Evolutionary conservation across 2,113 vertebrate genomes (phyloP), one percentile per base, ranked within the genome.

Genomic region (Entelurus aequoreus): DNA sequence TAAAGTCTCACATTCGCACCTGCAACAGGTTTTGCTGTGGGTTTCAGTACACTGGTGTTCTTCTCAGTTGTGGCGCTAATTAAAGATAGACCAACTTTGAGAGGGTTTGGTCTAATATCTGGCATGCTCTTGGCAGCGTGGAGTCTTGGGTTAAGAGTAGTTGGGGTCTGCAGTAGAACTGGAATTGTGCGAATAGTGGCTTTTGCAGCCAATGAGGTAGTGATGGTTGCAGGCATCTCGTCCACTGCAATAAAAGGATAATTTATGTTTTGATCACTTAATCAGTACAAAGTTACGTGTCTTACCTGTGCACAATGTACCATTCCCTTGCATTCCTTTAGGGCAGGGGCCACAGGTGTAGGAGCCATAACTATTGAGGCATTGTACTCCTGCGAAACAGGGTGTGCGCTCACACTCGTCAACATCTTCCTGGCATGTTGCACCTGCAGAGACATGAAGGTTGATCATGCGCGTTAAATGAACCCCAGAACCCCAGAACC

Each of bases 311-410:
- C 88, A 93, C 38, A 46, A 71, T 28, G 63, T 82, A 54, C 88
- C 88, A 58, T 90, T 75, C 72, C 87, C 69, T 78, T 76, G 56
- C 87, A 80, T 91, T 75, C 89, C 87, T 48, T n/a, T 60, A 19
- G 82, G 88, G 86, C 86, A 87, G 6, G 62, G 79, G 47, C 87
- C 84, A 19, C 90, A 92, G n/a, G 55, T 21, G 51, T 84, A 92
- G 7, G 85, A 92, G 70, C 91, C 89, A 38, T 90, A 87, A 48
- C 67, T 91, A 57, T 92, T 92, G 62, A 80, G 48, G 72, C 87
- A 91, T 67, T 51, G 77, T 46, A 84, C 86, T 67, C 89, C 88
- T 10, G 76, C 86, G 75, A 90, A 93, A 77, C 91, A 93, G 4
- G 79, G 81, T 0, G 35, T 77, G 60, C 78, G 84, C 62, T 91